A percentile compares a stretch with the other conserved stretches of the same genome.
Conservation (phyloP, 92 coral and sea anemone genomes). For the Blastomussa wellsi region DNA sequence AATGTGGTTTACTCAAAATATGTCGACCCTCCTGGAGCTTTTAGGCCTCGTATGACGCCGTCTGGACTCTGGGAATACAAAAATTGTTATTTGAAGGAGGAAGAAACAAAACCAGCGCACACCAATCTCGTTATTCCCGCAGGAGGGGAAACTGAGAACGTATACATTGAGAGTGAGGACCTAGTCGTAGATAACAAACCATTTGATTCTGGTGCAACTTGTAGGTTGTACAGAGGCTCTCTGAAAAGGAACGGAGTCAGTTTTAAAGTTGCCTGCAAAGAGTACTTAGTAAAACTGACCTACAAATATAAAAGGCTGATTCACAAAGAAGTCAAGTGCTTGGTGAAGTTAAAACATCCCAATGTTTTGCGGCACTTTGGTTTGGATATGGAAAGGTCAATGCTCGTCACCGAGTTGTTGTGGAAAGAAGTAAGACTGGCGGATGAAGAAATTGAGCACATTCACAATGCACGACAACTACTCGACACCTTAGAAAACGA, state of each 20-base stretch:
- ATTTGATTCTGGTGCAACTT: conserved; percentile 42
- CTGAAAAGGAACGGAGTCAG: conserved; percentile 16
- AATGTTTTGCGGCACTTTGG: conserved; percentile 41
- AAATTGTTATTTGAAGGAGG: not conserved
- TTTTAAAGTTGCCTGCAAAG: conserved; percentile 46
- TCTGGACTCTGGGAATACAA: conserved; percentile 3
- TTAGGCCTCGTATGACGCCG: not conserved
- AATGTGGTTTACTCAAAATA: not conserved
- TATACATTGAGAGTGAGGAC: conserved; percentile 2
- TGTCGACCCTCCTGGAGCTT: not conserved
- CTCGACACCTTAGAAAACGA: conserved; percentile 37
- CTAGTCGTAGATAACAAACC: conserved; percentile 18
- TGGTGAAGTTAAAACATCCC: conserved; percentile 44
- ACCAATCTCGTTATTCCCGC: not conserved
- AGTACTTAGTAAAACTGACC: conserved; percentile 31
- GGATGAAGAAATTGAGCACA: not conserved
- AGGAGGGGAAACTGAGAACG: not conserved
- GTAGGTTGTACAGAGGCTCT: conserved; percentile 48
- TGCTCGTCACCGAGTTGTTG: conserved; percentile 41
- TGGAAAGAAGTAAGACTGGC: conserved; percentile 19
- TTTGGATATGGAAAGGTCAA: conserved; percentile 28
- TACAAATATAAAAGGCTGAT: conserved; percentile 31
- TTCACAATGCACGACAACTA: conserved; percentile 47
- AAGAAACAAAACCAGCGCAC: not conserved
- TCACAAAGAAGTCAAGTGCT: conserved; percentile 36